Percentiles rank a stretch among this genome's conserved stretches.
Evolutionary conservation across 2,888 invertebrate species (phyloP).

Genomic region (Leptinotarsa tumamoca): DNA sequence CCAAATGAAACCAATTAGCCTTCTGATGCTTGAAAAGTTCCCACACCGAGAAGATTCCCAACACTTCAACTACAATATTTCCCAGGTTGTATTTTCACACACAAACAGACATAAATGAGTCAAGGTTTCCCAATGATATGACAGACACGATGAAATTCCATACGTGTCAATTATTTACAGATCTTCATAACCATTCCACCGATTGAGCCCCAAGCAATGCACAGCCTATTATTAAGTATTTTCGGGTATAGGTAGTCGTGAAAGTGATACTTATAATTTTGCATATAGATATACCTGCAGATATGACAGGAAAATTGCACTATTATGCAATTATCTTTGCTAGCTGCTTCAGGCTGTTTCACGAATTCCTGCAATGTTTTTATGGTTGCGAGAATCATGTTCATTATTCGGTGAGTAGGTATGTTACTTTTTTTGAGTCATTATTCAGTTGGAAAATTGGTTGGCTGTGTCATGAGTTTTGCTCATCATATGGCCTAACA

Average conservation of each 20-base stretch:
- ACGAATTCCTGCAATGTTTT: background rate
- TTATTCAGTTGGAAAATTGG: background rate
- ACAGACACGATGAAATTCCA: background rate
- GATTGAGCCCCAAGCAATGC: background rate
- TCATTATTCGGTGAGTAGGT: background rate
- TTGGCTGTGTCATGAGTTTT: background rate
- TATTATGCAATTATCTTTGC: slow-evolving; percentile 7
- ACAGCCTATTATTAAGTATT: slow-evolving; percentile 13
- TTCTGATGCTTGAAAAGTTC: too few relatives aligned
- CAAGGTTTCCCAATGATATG: too few relatives aligned
- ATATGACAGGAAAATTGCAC: slow-evolving; percentile 17
- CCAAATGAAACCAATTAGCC: too few relatives aligned
- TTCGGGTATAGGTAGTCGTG: slow-evolving; percentile 15
- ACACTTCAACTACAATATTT: too few relatives aligned
- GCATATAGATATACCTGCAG: slow-evolving; percentile 11
- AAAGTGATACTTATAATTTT: slow-evolving; percentile 16
- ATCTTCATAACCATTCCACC: background rate
- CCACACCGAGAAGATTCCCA: too few relatives aligned
- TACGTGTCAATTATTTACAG: background rate
- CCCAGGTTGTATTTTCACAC: too few relatives aligned
- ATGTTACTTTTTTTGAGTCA: background rate
- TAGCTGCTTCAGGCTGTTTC: background rate
- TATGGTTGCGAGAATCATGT: background rate
- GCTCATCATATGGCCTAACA: too few relatives aligned
- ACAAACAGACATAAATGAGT: too few relatives aligned